These are phyloP conservation scores for Beaufortia kweichowensis DNA, from an alignment of 2,113 vertebrate species.

Conservation along the genomic window DNA sequence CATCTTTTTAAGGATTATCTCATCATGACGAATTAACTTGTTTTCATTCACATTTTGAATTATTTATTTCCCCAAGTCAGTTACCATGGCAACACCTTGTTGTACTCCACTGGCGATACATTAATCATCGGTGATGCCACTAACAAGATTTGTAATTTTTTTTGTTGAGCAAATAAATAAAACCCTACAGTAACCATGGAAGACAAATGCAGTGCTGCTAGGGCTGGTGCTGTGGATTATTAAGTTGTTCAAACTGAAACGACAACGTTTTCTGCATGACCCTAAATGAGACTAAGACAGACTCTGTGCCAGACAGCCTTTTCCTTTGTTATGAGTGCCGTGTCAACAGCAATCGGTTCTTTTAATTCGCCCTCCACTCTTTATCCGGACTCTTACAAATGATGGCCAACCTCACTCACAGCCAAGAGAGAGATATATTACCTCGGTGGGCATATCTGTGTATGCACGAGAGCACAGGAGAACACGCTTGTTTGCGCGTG, in stretches of 20 bases:
- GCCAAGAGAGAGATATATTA: slow-evolving; percentile 48
- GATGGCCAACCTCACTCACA: slow-evolving; percentile 41
- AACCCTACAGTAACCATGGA: background rate
- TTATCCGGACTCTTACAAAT: slow-evolving; percentile 38
- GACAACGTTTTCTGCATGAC: slow-evolving; percentile 30
- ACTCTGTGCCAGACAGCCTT: slow-evolving; percentile 12
- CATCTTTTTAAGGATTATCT: slow-evolving; percentile 30
- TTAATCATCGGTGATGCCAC: slow-evolving; percentile 6
- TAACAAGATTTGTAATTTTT: slow-evolving; percentile 16
- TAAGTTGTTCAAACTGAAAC: slow-evolving; percentile 9
- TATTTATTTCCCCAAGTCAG: slow-evolving; percentile 23
- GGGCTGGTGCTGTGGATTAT: slow-evolving; percentile 14
- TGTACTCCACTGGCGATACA: slow-evolving; percentile 10
- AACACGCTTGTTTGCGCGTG: slow-evolving; percentile 26
- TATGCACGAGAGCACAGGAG: slow-evolving; percentile 6
- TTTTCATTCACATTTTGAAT: slow-evolving; percentile 35
- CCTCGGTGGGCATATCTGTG: slow-evolving; percentile 22
- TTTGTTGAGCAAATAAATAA: slow-evolving; percentile 10
- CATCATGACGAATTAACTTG: slow-evolving; percentile 30
- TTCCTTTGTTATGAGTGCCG: slow-evolving; percentile 42
- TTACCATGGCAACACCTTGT: slow-evolving; percentile 27
- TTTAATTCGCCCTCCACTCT: background rate
- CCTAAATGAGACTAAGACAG: slow-evolving; percentile 25
- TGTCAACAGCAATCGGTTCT: slow-evolving; percentile 50
- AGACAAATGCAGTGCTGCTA: background rate